These are phyloP conservation scores for Cyanoramphus novaezelandiae DNA, from an alignment of 2,113 vertebrate genomes.

Conservation along the genomic window DNA sequence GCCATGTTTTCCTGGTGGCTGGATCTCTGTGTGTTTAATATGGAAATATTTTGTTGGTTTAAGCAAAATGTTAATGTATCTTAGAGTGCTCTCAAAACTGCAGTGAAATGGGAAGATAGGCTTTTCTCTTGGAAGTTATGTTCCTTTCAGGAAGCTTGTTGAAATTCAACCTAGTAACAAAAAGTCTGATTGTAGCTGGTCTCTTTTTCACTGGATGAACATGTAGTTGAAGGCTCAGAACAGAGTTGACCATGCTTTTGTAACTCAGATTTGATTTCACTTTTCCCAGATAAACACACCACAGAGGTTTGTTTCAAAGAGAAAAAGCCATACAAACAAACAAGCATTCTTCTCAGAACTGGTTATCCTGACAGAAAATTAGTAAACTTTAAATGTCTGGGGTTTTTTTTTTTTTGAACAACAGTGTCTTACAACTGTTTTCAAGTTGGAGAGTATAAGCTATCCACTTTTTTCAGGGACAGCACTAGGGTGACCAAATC, in stretches of 20 bases:
- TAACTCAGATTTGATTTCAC: background rate
- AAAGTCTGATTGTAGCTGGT: background rate
- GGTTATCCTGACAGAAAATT: background rate
- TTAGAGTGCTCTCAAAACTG: background rate
- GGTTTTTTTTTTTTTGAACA: accelerated
- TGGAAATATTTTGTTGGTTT: background rate
- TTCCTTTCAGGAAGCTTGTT: background rate
- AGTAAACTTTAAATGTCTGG: background rate
- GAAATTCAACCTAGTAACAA: background rate
- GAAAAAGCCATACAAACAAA: background rate
- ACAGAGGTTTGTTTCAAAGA: background rate
- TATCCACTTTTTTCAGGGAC: background rate
- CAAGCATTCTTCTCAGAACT: background rate
- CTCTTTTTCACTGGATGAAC: background rate
- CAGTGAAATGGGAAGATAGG: background rate
- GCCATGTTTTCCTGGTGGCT: background rate
- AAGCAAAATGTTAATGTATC: background rate
- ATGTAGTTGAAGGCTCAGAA: background rate
- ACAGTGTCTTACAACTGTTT: background rate
- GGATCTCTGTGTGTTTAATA: background rate
- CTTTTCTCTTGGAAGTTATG: background rate
- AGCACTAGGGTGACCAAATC: background rate
- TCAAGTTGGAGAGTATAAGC: background rate
- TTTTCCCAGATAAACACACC: background rate
- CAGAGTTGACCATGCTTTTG: background rate